A percentile compares a stretch with the other conserved stretches of the same genome.
Conservation (phyloP, 2,888 invertebrate species). For the Mythimna impura region DNA sequence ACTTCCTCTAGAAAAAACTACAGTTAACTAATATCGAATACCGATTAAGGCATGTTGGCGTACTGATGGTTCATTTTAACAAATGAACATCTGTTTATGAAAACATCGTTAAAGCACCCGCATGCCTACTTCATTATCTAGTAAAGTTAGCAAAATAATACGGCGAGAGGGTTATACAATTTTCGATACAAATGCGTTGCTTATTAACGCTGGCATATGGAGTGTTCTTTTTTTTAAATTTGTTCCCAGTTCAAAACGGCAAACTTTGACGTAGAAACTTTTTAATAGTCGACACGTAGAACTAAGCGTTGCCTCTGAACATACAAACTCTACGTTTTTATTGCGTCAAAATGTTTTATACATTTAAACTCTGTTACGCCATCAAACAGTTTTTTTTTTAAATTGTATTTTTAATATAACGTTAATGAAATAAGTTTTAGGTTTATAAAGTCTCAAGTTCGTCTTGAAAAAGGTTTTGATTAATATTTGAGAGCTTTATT, state of each 20-base stretch:
- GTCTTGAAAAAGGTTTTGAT: slow-evolving; percentile 24
- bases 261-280: slow-evolving; percentile 77
- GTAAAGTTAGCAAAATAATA: slow-evolving; percentile 66
- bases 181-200: slow-evolving; percentile 68
- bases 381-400: slow-evolving; percentile 30
- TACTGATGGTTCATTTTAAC: slow-evolving; percentile 9
- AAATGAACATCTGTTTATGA: slow-evolving; percentile 21
- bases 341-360: slow-evolving; percentile 70
- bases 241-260: slow-evolving; percentile 73
- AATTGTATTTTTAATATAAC: slow-evolving; percentile 42
- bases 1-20: slow-evolving; percentile 18
- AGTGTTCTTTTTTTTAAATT: slow-evolving; percentile 68
- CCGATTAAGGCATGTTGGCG: slow-evolving; percentile 20
- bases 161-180: slow-evolving; percentile 67
- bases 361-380: slow-evolving; percentile 57
- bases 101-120: slow-evolving; percentile 43
- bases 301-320: slow-evolving; percentile 71
- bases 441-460: slow-evolving; percentile 26
- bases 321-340: slow-evolving; percentile 67
- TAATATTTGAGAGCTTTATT: slow-evolving; percentile 13
- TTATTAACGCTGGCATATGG: slow-evolving; percentile 66
- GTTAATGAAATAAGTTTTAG: slow-evolving; percentile 51
- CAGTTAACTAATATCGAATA: slow-evolving; percentile 13
- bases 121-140: slow-evolving; percentile 64
- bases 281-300: slow-evolving; percentile 76